A percentile compares a stretch with the other conserved stretches of the same genome.
Conservation (phyloP, 1,140 invertebrate species). For the Pomphorhynchus laevis region DNA sequence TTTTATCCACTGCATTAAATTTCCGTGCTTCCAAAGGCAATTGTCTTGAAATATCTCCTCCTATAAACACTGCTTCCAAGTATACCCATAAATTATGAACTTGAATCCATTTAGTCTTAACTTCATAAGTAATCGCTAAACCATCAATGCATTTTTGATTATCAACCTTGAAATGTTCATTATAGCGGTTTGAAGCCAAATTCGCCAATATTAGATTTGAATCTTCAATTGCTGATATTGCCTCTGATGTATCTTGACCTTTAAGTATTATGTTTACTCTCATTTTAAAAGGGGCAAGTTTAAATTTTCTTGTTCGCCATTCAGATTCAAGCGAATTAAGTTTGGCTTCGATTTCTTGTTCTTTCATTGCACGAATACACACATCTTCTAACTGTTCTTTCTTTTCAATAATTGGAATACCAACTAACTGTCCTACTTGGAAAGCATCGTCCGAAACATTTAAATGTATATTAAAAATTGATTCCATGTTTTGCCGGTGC, state of each 20-base stretch:
- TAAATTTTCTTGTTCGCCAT: conserved; percentile 60
- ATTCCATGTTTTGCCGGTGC: conserved; percentile 71
- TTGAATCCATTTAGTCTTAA: conserved; percentile 63
- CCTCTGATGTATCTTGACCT: conserved; percentile 68
- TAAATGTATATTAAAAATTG: conserved; percentile 27
- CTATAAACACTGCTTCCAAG: conserved; percentile 56
- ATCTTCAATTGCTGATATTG: conserved; percentile 61
- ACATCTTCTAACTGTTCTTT: conserved; percentile 95
- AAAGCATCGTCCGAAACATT: not conserved
- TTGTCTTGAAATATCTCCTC: conserved; percentile 83
- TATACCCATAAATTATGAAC: conserved; percentile 66
- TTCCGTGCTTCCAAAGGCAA: conserved; percentile 33
- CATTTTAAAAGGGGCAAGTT: conserved; percentile 71
- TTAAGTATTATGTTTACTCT: conserved; percentile 52
- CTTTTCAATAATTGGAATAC: conserved; percentile 35
- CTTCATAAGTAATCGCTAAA: conserved; percentile 71
- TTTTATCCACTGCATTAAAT: conserved; percentile 81
- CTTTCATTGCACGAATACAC: conserved; percentile 82
- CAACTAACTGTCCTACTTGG: not conserved
- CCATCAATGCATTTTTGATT: conserved; percentile 76
- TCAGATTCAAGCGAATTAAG: conserved; percentile 62
- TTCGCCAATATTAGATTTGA: conserved; percentile 72
- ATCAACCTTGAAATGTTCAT: conserved; percentile 60
- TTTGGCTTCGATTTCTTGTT: conserved; percentile 83
- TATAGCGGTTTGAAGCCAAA: conserved; percentile 57